Percentiles rank a stretch among this genome's conserved stretches.
phyloP scores from a whole-genome alignment of 2,888 invertebrate species.

The Polia nebulosa region DNA sequence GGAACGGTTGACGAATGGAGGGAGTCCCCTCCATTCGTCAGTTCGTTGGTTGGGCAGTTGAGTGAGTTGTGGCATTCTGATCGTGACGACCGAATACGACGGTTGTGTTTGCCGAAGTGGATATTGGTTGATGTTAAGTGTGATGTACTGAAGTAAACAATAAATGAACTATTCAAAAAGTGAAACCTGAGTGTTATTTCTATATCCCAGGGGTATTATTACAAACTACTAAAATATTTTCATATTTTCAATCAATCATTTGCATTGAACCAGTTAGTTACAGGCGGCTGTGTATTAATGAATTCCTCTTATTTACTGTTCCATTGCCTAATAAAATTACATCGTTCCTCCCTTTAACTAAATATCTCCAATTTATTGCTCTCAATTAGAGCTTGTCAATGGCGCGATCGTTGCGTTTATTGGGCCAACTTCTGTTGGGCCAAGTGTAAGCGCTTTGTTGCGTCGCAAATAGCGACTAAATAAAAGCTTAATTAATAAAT shows the following conservation, averaged over 20 bases:
- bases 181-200: too few species aligned
- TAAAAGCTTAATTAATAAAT: constrained; percentile 50
- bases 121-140: too few species aligned
- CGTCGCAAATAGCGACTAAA: constrained; percentile 37
- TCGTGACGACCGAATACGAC: too few species aligned
- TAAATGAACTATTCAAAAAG: too few species aligned
- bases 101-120: too few species aligned
- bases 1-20: too few species aligned
- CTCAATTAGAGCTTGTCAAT: constrained; percentile 38
- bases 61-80: too few species aligned
- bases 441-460: constrained; percentile 35
- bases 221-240: not conserved
- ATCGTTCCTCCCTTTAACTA: constrained; percentile 19
- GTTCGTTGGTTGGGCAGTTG: too few species aligned
- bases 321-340: constrained; percentile 33
- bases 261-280: not conserved
- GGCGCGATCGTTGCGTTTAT: constrained; percentile 15
- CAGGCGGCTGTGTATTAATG: constrained; percentile 13
- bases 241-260: not conserved
- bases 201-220: too few species aligned
- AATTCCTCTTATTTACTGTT: constrained; percentile 43
- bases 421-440: constrained; percentile 6
- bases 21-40: too few species aligned
- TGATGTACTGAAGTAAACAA: too few species aligned
- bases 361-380: constrained; percentile 52